phyloP scores from a whole-genome alignment of 2,113 vertebrate species.

The Apeltes quadracus region DNA sequence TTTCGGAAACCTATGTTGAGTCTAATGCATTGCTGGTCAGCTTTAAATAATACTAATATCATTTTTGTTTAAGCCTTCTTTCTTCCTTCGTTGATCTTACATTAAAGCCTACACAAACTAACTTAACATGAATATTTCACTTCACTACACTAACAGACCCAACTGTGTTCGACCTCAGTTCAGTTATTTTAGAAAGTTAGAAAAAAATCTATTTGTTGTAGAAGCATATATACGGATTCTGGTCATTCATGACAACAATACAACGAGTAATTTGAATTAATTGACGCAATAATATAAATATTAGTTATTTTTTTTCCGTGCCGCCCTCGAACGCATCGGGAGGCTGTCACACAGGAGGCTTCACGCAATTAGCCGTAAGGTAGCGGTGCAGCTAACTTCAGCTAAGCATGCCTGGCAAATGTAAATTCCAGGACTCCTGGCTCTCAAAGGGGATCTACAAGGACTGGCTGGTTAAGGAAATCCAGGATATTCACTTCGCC shows the following conservation, averaged over 20 bases:
- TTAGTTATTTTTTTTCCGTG: rapidly evolving
- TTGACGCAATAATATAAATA: neutral
- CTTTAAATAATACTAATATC: neutral
- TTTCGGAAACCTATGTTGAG: neutral
- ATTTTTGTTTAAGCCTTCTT: neutral
- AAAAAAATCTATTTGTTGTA: neutral
- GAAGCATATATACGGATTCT: neutral
- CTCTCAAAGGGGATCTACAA: slow-evolving; percentile 67
- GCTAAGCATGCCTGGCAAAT: slow-evolving; percentile 73
- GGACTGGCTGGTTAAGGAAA: slow-evolving; percentile 69
- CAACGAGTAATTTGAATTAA: neutral
- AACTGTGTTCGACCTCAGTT: too few species aligned
- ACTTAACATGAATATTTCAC: neutral
- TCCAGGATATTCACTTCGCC: slow-evolving; percentile 71
- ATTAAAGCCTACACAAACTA: neutral
- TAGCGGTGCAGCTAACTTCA: slow-evolving; percentile 53
- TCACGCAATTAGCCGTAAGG: neutral
- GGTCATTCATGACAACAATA: neutral
- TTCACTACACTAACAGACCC: neutral
- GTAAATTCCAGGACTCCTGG: slow-evolving; percentile 74
- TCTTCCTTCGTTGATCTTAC: neutral
- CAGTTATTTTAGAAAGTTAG: neutral
- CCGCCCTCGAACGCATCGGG: neutral
- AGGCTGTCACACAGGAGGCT: neutral
- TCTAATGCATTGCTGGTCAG: neutral